phyloP scores from a whole-genome alignment of 2,797 vertebrate species.

The Artibeus jamaicensis region DNA sequence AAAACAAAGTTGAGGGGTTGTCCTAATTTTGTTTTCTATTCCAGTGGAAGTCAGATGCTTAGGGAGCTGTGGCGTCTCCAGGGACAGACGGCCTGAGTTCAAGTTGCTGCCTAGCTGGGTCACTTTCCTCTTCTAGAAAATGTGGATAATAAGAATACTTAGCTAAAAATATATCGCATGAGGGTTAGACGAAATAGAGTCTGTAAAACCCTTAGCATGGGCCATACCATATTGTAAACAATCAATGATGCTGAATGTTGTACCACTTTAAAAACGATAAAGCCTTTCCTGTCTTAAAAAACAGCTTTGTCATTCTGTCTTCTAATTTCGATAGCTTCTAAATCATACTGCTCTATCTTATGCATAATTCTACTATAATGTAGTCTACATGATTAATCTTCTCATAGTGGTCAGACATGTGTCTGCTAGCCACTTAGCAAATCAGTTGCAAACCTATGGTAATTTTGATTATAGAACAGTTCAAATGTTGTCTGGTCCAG shows the following conservation, averaged over 20 bases:
- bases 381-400: conserved; percentile 18
- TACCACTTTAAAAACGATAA: neutral
- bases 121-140: conserved; percentile 17
- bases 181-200: neutral
- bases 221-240: neutral
- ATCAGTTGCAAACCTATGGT: neutral
- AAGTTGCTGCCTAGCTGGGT: conserved; percentile 43
- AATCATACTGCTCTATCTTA: neutral
- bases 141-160: neutral
- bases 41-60: conserved; percentile 61
- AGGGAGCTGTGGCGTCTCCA: conserved; percentile 32
- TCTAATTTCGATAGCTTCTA: neutral
- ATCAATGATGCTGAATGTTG: neutral
- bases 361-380: neutral
- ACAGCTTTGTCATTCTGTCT: neutral
- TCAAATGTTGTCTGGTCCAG: neutral
- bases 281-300: conserved; percentile 14
- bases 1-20: conserved; percentile 60
- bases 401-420: neutral
- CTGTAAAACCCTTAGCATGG: neutral
- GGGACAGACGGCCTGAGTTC: neutral
- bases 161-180: neutral
- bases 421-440: neutral
- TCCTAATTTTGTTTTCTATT: conserved; percentile 71
- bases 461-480: neutral